Percentiles rank a stretch among this genome's conserved stretches.
phyloP scores from a whole-genome alignment of 2,797 vertebrate genomes.

The Dendrocincla fuliginosa region DNA sequence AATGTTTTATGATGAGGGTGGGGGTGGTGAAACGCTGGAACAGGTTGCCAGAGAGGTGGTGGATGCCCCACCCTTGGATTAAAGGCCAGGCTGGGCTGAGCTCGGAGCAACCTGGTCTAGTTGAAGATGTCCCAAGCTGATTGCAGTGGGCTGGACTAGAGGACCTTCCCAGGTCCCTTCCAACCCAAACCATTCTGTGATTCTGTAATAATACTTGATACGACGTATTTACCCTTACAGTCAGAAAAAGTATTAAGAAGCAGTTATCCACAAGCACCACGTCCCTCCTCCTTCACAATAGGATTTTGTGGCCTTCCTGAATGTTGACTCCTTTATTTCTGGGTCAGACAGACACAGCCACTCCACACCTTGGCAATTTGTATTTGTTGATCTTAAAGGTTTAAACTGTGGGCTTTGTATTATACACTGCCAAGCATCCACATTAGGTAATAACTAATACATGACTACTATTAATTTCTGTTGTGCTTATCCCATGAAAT shows the following conservation, averaged over 20 bases:
- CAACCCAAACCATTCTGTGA: not conserved
- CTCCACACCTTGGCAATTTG: not conserved
- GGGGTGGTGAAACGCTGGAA: not conserved
- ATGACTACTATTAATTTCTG: not conserved
- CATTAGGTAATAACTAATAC: not conserved
- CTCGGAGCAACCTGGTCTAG: not conserved
- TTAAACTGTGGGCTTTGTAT: not conserved
- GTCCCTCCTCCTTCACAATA: not conserved
- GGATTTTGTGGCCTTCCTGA: not conserved
- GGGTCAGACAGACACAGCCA: not conserved
- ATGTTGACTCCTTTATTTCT: not conserved
- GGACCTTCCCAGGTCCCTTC: not conserved
- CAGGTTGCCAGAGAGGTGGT: not conserved
- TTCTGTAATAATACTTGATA: not conserved
- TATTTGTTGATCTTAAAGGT: not conserved
- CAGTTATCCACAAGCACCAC: not conserved
- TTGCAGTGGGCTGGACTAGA: not conserved
- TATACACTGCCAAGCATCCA: not conserved
- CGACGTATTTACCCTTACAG: not conserved
- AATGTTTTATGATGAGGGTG: not conserved
- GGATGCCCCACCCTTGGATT: not conserved
- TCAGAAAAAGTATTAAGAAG: not conserved
- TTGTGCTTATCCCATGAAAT: not conserved
- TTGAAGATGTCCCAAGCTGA: not conserved
- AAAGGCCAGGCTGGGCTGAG: accelerated